Base-by-base conservation (phyloP, 2,888 invertebrate genomes). In the Phragmatobia fuliginosa region DNA sequence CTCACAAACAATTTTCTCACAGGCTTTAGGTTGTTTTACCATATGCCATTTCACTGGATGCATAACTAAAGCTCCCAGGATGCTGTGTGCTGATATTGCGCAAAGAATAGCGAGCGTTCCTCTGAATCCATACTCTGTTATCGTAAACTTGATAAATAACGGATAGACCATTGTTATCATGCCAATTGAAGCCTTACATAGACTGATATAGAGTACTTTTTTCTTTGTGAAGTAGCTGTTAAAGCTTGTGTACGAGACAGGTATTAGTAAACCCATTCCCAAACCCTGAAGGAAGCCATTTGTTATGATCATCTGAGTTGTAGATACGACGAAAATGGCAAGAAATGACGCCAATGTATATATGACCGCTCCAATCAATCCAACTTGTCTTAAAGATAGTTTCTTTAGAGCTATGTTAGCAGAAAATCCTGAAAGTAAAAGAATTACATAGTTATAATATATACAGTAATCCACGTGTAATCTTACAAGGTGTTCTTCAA, bases 41-140 rank as follows among this genome's bases (percentile, higher is more conserved):
- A 96, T 95, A 80, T 97, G 96, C 97, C 97, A 97, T 81, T 97
- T 95, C 0, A 97, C 97, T 4, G 97, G 97, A 81, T 97, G 97
- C 96, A 97, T 96, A 65, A 97, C 93, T 56, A 96, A 82, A 90
- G 97, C 97, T 14, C 97, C 97, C 31, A 96, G 92, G 80, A 97
- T 95, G 68, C 96, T 96, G 80, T 97, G 96, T 7, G 96, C 93
- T 76, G 97, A 96, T 76, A 97, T 91, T 0, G 95, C 97, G 8
- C 97, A 96, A 10, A 97, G 85, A 65, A 97, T 94, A 0, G 96
- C 95, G n/a, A 97, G 91, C 3, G 97, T 97, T 7, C 97, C 97
- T 81, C 97, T 94, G 84, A 97, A 97, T 41, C 97, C 97, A 76
- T 96, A 97, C 77, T 91, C 90, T 0, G 93, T 95, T 90, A 97